Evolutionary conservation across 2,113 vertebrate genomes (phyloP).

Genomic region (Psittacus erithacus): DNA sequence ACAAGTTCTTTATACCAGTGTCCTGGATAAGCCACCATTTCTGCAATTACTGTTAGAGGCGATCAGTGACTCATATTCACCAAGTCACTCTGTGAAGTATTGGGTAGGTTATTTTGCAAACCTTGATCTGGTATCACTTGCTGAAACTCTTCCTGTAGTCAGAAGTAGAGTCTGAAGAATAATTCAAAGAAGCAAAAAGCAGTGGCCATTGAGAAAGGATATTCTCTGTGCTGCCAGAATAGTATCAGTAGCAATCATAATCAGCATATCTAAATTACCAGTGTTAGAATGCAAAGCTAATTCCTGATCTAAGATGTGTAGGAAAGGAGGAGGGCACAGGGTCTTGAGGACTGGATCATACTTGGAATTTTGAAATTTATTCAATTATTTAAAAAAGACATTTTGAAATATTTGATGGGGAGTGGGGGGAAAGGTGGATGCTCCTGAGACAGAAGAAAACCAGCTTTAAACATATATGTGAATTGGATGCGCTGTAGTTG

Average conservation of each 20-base stretch:
- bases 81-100: neutral
- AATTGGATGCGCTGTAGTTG: neutral
- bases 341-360: neutral
- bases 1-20: neutral
- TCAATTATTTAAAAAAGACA: neutral
- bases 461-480: neutral
- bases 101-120: neutral
- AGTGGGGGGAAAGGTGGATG: accelerated
- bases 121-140: neutral
- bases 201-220: neutral
- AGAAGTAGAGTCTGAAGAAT: neutral
- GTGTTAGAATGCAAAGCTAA: neutral
- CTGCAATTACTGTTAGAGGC: neutral
- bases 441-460: neutral
- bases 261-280: neutral
- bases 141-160: neutral
- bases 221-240: neutral
- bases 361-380: neutral
- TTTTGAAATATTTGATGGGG: neutral
- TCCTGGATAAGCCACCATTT: neutral
- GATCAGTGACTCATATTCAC: neutral
- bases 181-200: neutral
- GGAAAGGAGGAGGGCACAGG: neutral
- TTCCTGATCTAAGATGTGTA: neutral
- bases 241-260: neutral